phyloP scores from a whole-genome alignment of 1,140 invertebrate genomes.

The Drosophila tani region DNA sequence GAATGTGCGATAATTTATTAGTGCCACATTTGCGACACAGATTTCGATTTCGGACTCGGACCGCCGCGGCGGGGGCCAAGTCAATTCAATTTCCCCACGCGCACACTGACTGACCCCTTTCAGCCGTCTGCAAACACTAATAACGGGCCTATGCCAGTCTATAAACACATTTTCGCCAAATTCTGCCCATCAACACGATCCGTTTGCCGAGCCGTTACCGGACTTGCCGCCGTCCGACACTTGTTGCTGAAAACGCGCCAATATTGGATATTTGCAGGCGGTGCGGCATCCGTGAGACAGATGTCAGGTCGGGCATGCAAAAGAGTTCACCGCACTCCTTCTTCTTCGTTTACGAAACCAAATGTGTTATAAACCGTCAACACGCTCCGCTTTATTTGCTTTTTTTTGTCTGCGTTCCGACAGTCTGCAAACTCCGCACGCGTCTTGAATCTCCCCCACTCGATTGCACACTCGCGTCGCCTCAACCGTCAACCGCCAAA shows the following conservation, averaged over 20 bases:
- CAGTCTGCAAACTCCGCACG: conserved; percentile 25
- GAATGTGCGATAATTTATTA: conserved; percentile 77
- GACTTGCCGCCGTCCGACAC: conserved; percentile 42
- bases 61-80: conserved; percentile 28
- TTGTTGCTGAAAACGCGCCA: conserved; percentile 66
- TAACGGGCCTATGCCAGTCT: conserved; percentile 51
- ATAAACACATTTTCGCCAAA: conserved; percentile 52
- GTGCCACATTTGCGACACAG: conserved; percentile 73
- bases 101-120: conserved; percentile 46
- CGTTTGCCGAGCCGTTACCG: conserved; percentile 24
- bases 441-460: conserved; percentile 44
- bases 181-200: conserved; percentile 32
- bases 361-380: conserved; percentile 52
- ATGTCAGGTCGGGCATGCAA: conserved; percentile 63
- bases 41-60: conserved; percentile 42
- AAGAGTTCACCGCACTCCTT: conserved; percentile 29
- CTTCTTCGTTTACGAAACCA: conserved; percentile 19
- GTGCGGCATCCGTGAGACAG: conserved; percentile 20
- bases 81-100: conserved; percentile 57
- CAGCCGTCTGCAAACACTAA: conserved; percentile 25
- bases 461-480: conserved; percentile 40
- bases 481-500: neutral
- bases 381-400: conserved; percentile 68
- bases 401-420: conserved; percentile 37
- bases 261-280: conserved; percentile 29